A percentile compares a stretch with the other conserved stretches of the same genome.
These are phyloP conservation scores for Parthenolecanium corni DNA, from an alignment of 2,888 invertebrate genomes.

Conservation along the genomic window DNA sequence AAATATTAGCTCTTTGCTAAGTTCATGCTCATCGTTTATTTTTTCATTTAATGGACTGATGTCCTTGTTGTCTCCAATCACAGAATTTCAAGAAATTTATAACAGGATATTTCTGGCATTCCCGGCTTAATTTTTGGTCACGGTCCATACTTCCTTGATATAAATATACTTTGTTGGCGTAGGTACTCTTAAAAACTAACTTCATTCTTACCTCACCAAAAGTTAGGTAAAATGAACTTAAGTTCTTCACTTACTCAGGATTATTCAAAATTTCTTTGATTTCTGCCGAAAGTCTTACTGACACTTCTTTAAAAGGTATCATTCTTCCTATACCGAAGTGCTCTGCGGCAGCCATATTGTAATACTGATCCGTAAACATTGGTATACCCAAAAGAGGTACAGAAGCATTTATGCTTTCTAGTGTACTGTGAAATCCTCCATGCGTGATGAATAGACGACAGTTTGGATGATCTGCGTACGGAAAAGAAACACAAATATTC, in stretches of 20 bases:
- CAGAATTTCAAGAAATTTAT: no score
- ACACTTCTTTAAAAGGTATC: background rate
- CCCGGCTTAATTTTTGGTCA: no score
- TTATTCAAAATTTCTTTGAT: background rate
- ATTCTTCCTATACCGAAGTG: background rate
- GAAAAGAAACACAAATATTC: no score
- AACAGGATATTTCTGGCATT: no score
- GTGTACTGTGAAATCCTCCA: slow-evolving; percentile 7
- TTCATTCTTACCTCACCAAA: no score
- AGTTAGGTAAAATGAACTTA: no score
- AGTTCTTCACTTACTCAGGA: slow-evolving; percentile 20
- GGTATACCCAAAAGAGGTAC: slow-evolving; percentile 11
- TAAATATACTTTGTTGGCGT: no score
- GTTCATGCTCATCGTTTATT: no score
- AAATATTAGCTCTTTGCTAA: no score
- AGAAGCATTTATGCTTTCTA: background rate
- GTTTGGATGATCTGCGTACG: slow-evolving; percentile 18
- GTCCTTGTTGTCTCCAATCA: no score
- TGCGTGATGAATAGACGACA: slow-evolving; percentile 16
- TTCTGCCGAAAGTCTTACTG: background rate
- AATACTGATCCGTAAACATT: slow-evolving; percentile 11
- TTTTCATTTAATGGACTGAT: background rate
- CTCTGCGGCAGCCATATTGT: slow-evolving; percentile 2
- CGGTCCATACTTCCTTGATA: no score
- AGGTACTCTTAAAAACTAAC: no score